These are phyloP conservation scores for Hyles vespertilio DNA, from an alignment of 1,140 invertebrate genomes.

Conservation along the genomic window DNA sequence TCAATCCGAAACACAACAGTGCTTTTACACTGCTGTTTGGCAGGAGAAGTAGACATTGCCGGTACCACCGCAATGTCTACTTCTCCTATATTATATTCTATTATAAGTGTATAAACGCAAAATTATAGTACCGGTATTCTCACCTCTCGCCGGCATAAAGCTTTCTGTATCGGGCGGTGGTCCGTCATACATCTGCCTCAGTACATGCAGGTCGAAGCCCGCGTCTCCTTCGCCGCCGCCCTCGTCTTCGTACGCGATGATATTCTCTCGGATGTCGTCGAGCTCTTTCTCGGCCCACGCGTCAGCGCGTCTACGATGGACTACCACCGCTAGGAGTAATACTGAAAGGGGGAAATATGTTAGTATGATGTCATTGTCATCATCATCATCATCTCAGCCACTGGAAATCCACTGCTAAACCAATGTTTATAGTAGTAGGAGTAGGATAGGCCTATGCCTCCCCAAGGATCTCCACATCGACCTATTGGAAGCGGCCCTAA, in stretches of 20 bases:
- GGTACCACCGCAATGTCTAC: too few relatives aligned
- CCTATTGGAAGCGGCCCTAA: too few relatives aligned
- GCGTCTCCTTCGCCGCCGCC: slow-evolving; percentile 97
- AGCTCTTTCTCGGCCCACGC: slow-evolving; percentile 93
- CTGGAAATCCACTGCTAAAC: too few relatives aligned
- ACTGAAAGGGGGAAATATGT: slow-evolving; percentile 74
- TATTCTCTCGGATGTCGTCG: slow-evolving; percentile 97
- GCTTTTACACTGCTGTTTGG: too few relatives aligned
- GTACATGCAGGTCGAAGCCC: slow-evolving; percentile 94
- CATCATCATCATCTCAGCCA: too few relatives aligned
- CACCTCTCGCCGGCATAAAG: slow-evolving; percentile 61
- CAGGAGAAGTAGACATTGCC: too few relatives aligned
- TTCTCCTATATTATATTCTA: too few relatives aligned
- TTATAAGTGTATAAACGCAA: background rate
- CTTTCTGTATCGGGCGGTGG: slow-evolving; percentile 75
- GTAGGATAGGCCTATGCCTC: too few relatives aligned
- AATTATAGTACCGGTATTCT: slow-evolving; percentile 10
- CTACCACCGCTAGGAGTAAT: slow-evolving; percentile 89
- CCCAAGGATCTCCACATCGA: too few relatives aligned
- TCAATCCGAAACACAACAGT: too few relatives aligned
- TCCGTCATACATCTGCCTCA: slow-evolving; percentile 82
- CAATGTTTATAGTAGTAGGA: too few relatives aligned
- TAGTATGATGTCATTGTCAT: background rate
- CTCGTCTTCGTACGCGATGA: slow-evolving; percentile 98
- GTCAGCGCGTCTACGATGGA: slow-evolving; percentile 88